These are phyloP conservation scores for Clytia hemisphaerica DNA, from an alignment of 30 jellyfish, hydroid and myxozoan genomes.

Conservation along the genomic window DNA sequence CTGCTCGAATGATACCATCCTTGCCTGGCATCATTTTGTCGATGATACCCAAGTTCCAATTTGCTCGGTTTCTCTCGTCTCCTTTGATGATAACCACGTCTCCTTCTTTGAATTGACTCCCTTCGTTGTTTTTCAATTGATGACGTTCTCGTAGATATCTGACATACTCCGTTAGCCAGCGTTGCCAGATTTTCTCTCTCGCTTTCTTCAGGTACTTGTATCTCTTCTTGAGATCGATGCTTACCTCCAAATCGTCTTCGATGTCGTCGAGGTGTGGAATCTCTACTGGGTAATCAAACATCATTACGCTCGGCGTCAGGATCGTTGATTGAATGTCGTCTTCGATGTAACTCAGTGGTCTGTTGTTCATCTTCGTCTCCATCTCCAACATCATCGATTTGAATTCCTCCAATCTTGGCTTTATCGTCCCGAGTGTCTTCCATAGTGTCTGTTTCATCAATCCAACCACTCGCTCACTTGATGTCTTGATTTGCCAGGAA, in stretches of 20 bases:
- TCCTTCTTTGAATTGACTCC: conserved; percentile 3
- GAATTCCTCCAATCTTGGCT: not conserved
- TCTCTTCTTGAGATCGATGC: conserved; percentile 4
- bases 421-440: not conserved
- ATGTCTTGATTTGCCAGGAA: conserved; percentile 18
- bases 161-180: conserved; percentile 30
- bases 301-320: conserved; percentile 13
- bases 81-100: conserved; percentile 39
- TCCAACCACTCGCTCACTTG: conserved; percentile 8
- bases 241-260: conserved; percentile 11
- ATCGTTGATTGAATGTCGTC: conserved; percentile 16
- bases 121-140: conserved; percentile 4
- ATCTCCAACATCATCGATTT: not conserved
- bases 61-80: conserved; percentile 23
- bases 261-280: conserved; percentile 12
- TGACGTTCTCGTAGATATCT: conserved; percentile 22
- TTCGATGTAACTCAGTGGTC: conserved; percentile 28
- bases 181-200: conserved; percentile 16
- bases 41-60: conserved; percentile 34
- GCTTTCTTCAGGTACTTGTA: conserved; percentile 7
- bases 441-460: conserved; percentile 15
- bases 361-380: conserved; percentile 3
- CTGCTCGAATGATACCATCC: conserved; percentile 46
- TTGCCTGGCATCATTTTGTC: conserved; percentile 8
- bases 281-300: conserved; percentile 3